Base-by-base conservation (phyloP, 2,113 vertebrate species). In the Gambusia affinis region DNA sequence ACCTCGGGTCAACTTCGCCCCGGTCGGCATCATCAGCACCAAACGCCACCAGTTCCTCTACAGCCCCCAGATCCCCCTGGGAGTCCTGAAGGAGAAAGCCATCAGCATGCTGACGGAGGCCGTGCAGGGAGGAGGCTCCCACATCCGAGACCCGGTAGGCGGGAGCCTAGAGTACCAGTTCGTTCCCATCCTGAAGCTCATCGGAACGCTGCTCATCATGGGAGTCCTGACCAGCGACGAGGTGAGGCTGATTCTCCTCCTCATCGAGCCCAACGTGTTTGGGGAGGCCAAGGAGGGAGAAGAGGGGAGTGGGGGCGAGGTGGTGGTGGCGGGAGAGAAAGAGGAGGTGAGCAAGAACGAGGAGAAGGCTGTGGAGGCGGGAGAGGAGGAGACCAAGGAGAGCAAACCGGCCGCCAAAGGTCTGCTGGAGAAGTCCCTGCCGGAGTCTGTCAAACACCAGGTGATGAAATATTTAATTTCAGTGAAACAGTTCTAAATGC, bases 391-490 rank as follows among this genome's bases (percentile, higher is more conserved):
- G 86, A 89, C 91, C 61, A 97, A 96, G 75, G 95, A 96, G 82
- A 72, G 91, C 0, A 96, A 96, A 86, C 76, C 92, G 2, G 92
- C 91, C 0, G 64, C 89, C 27, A 97, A 94, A 82, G 97, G 98
- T 54, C 95, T 99, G 75, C 80, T 99, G 92, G 96, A 97, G 92
- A 99, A 96, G 87, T 96, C 95, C 7, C 91, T 99, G 76, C 96
- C 97, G 0, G 98, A 99, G 87, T 95, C 97, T 3, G 97, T 99
- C 85, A 99, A 99, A 79, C 95, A 93, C 54, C 97, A 99, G 97
- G 98, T 98, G 89, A 95, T 35, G 17, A 30, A 35, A 66, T n/a
- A 64, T n/a, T 80, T 70, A 4, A 47, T 44, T 64, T 61, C 44
- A 83, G 47, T 1, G 17, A 60, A 37, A n/a, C 27, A 27, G 27